Evolutionary conservation across 2,797 vertebrate species (phyloP).

Genomic region (Ispidina picta): DNA sequence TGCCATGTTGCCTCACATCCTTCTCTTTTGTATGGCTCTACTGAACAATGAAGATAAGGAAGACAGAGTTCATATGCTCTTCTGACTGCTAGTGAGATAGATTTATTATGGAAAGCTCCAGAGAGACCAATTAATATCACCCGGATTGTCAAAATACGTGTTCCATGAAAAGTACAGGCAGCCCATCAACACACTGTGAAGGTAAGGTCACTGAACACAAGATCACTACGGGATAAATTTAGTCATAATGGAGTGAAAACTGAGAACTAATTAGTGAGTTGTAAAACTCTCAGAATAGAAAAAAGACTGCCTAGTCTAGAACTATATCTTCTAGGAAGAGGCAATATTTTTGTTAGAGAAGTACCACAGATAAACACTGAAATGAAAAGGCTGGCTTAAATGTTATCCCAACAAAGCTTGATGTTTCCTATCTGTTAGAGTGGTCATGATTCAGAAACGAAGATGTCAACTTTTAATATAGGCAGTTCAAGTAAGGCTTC

Average conservation of each 20-base stretch:
- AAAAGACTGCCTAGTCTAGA: neutral
- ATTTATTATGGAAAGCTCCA: constrained; percentile 55
- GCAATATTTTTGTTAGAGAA: neutral
- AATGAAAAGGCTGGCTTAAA: neutral
- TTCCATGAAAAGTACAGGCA: constrained; percentile 52
- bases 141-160: constrained; percentile 60
- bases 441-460: neutral
- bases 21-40: neutral
- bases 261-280: neutral
- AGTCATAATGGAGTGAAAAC: neutral
- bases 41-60: constrained; percentile 28
- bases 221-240: neutral
- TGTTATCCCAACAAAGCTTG: neutral
- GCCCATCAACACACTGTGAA: neutral
- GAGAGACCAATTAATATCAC: constrained; percentile 69
- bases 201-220: constrained; percentile 45
- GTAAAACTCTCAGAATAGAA: neutral
- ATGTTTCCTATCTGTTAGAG: neutral
- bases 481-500: neutral
- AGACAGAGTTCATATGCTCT: constrained; percentile 10
- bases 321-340: neutral
- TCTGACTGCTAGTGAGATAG: constrained; percentile 24
- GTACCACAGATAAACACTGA: neutral
- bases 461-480: neutral
- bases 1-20: neutral